Evolutionary conservation across 2,113 vertebrate species (phyloP), one percentile per base, ranked within the genome.

Genomic region (Neolamprologus devosi): DNA sequence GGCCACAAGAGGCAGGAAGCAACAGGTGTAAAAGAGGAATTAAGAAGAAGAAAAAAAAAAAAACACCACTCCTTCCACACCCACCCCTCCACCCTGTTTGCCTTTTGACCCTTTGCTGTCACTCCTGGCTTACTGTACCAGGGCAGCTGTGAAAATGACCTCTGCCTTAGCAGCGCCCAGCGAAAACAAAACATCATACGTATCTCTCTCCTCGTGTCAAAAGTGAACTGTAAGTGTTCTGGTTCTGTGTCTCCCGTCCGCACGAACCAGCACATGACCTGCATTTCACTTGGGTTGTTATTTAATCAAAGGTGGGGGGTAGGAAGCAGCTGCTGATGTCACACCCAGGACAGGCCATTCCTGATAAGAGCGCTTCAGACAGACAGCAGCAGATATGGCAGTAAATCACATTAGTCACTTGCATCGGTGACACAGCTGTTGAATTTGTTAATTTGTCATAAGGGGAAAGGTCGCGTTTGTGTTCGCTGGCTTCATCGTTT

Each of bases 21-120:
- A 94, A 94, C 95, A 95, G 94, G 94, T 95, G 93, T 89, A 85
- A 60, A 82, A 85, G 73, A 70, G 79, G 81, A 88, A 84, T 73
- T 84, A 83, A 63, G 79, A 89, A 87, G 57, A 81, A 81, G 84
- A 87, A 21, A 12, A 49, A 35, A 33, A 58, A 58, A 57, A 60
- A 11, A 3, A 0, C 3, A 0, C 58, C 58, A 35, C 9, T 10
- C 3, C 58, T 35, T 35, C 40, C 83, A 21, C 63, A 23, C 78
- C 10, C 83, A 80, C 30, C 33, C 33, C 11, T 26, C 57, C 30
- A 42, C 26, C 60, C 54, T 3, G 9, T 81, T 85, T 93, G 87
- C 91, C 92, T 79, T 87, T 30, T 94, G 89, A 86, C 87, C 90
- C 68, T 79, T 81, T 47, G 85, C 86, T 89, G 86, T 90, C 92